These are phyloP conservation scores for Penaeus vannamei DNA, from an alignment of 1,140 invertebrate species.

Conservation along the genomic window DNA sequence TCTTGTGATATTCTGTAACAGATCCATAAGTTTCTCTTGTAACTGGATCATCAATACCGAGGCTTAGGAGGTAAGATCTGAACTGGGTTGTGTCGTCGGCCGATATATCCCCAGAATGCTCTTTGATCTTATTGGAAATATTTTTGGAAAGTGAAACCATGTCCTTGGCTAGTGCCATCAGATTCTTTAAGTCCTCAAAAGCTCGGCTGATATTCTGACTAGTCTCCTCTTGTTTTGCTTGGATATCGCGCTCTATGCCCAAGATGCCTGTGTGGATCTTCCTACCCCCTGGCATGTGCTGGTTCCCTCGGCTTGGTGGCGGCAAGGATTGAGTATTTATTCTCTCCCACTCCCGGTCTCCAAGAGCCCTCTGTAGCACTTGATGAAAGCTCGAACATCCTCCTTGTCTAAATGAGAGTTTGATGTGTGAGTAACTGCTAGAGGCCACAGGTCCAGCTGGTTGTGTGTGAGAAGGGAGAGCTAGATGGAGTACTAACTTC, in stretches of 20 bases:
- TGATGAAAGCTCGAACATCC: conserved; percentile 80
- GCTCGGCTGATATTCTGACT: conserved; percentile 92
- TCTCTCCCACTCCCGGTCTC: conserved; percentile 73
- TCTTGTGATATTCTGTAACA: conserved; percentile 88
- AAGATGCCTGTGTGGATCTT: conserved; percentile 82
- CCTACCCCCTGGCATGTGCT: conserved; percentile 41
- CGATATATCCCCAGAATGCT: conserved; percentile 95
- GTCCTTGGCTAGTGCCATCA: conserved; percentile 97
- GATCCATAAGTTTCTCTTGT: conserved; percentile 78
- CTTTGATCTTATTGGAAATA: conserved; percentile 94
- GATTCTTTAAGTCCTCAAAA: conserved; percentile 94
- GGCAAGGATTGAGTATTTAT: conserved; percentile 66
- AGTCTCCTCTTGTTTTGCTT: conserved; percentile 90
- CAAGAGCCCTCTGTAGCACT: conserved; percentile 72
- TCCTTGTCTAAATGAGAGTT: conserved; percentile 91
- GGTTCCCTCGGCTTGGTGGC: conserved; percentile 68
- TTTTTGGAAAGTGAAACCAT: conserved; percentile 95
- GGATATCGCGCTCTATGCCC: conserved; percentile 93
- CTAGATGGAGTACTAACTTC: conserved; percentile 87
- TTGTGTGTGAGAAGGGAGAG: conserved; percentile 78
- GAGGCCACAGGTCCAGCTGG: conserved; percentile 81
- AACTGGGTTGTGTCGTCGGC: conserved; percentile 98
- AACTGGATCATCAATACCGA: conserved; percentile 98
- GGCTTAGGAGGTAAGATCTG: conserved; percentile 94
- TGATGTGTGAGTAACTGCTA: conserved; percentile 83